A percentile compares a stretch with the other conserved stretches of the same genome.
Conservation (phyloP, 2,113 vertebrate genomes). For the Fulmarus glacialis region DNA sequence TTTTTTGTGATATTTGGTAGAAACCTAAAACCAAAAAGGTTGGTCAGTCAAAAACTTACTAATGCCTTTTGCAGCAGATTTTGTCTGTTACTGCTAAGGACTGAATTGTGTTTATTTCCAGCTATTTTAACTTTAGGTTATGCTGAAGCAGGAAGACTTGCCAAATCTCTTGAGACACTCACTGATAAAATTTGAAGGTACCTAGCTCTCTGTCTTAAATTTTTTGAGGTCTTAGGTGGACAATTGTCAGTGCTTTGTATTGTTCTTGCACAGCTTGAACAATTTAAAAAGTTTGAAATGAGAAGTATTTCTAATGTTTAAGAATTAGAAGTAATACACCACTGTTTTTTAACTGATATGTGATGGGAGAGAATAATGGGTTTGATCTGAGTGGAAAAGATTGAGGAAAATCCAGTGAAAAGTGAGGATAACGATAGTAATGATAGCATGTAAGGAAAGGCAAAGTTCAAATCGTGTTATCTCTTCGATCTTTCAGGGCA, state of each 20-base stretch:
- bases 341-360: neutral
- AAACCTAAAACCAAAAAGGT: neutral
- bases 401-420: neutral
- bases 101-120: neutral
- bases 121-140: neutral
- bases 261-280: neutral
- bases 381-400: neutral
- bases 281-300: neutral
- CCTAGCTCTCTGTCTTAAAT: neutral
- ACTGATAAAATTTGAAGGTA: neutral
- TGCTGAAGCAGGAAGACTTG: neutral
- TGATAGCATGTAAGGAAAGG: neutral
- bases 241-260: neutral
- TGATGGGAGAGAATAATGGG: neutral
- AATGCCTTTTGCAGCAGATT: neutral
- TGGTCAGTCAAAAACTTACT: neutral
- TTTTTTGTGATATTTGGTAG: neutral
- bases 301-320: neutral
- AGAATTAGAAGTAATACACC: neutral
- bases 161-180: neutral
- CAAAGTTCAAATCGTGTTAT: neutral
- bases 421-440: neutral
- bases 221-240: neutral
- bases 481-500: neutral
- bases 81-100: neutral